Percentiles rank a stretch among this genome's conserved stretches.
Evolutionary conservation across 1,140 invertebrate species (phyloP).

Genomic region (Lepidotrigona ventralis): DNA sequence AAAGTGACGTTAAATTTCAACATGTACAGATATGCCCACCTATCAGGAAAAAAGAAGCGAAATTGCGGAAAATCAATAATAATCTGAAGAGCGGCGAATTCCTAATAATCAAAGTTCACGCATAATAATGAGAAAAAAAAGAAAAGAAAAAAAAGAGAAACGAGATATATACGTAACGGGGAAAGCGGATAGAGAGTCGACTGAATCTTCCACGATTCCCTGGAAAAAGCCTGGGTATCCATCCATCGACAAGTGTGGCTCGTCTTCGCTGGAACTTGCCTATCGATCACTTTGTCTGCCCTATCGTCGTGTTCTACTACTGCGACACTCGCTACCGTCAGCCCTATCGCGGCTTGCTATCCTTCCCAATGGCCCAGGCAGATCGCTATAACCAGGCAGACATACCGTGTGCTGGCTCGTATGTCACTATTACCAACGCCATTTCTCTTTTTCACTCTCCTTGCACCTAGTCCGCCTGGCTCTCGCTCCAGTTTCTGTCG

Average conservation of each 20-base stretch:
- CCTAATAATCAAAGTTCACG: not conserved
- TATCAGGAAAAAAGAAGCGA: too few relatives aligned
- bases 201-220: constrained; percentile 9
- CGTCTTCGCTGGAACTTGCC: constrained; percentile 53
- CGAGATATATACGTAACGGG: not conserved
- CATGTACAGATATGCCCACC: too few relatives aligned
- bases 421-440: constrained; percentile 44
- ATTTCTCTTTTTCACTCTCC: constrained; percentile 40
- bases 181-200: constrained; percentile 41
- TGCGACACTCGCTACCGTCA: constrained; percentile 40
- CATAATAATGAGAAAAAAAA: too few relatives aligned
- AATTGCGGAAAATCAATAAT: too few relatives aligned
- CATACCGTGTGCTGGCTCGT: constrained; percentile 28
- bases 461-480: not conserved
- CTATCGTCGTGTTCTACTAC: constrained; percentile 40
- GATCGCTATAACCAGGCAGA: constrained; percentile 40
- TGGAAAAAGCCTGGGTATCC: constrained; percentile 41
- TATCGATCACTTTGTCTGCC: constrained; percentile 62
- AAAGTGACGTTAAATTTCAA: too few relatives aligned
- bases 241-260: constrained; percentile 43
- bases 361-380: constrained; percentile 3
- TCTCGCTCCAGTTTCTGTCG: not conserved
- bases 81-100: not conserved
- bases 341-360: constrained; percentile 29
- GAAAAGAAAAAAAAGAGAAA: not conserved